Base-by-base conservation (phyloP, 2,888 invertebrate species). In the Zygothrica quintamaculata region DNA sequence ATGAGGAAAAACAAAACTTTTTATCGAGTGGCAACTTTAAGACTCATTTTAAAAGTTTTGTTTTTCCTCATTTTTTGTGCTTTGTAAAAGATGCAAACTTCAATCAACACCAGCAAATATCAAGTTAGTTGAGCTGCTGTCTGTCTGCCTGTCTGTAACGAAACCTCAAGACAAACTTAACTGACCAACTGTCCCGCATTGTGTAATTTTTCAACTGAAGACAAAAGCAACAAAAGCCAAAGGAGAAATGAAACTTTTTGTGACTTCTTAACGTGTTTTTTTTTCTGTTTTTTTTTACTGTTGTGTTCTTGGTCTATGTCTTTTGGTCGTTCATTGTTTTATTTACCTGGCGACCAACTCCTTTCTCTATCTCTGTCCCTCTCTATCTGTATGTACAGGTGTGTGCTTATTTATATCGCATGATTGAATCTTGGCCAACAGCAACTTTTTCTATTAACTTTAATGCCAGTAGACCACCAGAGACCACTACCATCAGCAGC, bases 361-460 rank as follows among this genome's bases (percentile, higher is more conserved):
- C 22, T 53, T 25, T 51, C 33, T 55, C 34, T n/a, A n/a, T n/a
- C n/a, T n/a, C n/a, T n/a, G n/a, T n/a, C n/a, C n/a, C n/a, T n/a
- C n/a, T n/a, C n/a, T 48, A 11, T 47, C 13, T 59, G 33, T 47
- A 61, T 68, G 36, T 75, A 77, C 57, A 66, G 47, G 40, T 59
- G 61, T 61, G 78, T 75, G 76, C 76, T 82, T 82, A 74, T 76
- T 87, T 84, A 78, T 84, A 87, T 84, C 82, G 85, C 82, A 84
- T 84, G 82, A 84, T 84, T 84, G 82, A 84, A 84, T 84, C 82
- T 84, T 84, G 82, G 76, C 87, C 87, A 84, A 81, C 87, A 82
- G 82, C 72, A 84, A 84, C 87, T 84, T 84, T 84, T 84, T 84
- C 82, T 84, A 84, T 84, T 84, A 84, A 84, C 82, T 84, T 84